phyloP scores from a whole-genome alignment of 2,888 invertebrate genomes.

The Cetonia aurata region DNA sequence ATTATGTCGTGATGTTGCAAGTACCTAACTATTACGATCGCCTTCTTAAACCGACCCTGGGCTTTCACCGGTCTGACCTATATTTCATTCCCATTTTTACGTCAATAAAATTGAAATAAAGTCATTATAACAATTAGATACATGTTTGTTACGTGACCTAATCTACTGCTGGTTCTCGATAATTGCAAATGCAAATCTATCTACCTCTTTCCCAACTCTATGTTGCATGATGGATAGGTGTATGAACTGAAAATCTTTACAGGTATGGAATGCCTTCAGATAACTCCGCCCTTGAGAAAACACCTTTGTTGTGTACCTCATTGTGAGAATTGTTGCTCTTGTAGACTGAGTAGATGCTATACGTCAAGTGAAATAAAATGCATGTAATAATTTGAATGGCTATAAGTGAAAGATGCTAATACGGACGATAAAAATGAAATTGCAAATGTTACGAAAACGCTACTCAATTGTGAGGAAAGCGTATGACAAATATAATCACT shows the following conservation, averaged over 20 bases:
- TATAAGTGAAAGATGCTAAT: too few relatives aligned
- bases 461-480: too few relatives aligned
- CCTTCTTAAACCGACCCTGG: slow-evolving; percentile 41
- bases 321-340: too few relatives aligned
- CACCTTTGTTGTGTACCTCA: too few relatives aligned
- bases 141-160: slow-evolving; percentile 39
- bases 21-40: slow-evolving; percentile 20
- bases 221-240: slow-evolving; percentile 3
- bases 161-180: slow-evolving; percentile 14
- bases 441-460: too few relatives aligned
- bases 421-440: too few relatives aligned
- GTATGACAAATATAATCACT: too few relatives aligned
- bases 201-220: not conserved
- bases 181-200: slow-evolving; percentile 37
- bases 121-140: slow-evolving; percentile 40
- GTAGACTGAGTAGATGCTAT: too few relatives aligned
- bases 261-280: not conserved
- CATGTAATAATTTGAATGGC: too few relatives aligned
- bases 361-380: too few relatives aligned
- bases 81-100: slow-evolving; percentile 38
- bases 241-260: slow-evolving; percentile 17
- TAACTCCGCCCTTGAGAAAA: too few relatives aligned
- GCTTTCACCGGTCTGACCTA: slow-evolving; percentile 39
- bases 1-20: slow-evolving; percentile 18
- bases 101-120: slow-evolving; percentile 40